phyloP scores from a whole-genome alignment of 2,113 vertebrate genomes.

The Scopus umbretta region DNA sequence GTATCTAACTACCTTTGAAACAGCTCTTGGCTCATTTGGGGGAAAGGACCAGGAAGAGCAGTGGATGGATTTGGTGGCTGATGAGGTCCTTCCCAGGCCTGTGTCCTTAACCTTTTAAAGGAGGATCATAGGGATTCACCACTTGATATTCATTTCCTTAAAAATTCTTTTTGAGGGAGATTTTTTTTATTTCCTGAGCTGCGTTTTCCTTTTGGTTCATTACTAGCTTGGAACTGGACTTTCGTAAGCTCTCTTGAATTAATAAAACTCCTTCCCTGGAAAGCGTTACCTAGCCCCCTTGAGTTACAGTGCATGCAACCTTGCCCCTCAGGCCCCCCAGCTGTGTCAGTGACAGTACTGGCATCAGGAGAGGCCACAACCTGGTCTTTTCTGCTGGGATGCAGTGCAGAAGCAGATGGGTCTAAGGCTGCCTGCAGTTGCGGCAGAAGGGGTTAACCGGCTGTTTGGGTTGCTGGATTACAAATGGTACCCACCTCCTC shows the following conservation, averaged over 20 bases:
- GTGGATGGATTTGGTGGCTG: not conserved
- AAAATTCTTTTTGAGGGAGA: not conserved
- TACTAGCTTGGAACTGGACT: not conserved
- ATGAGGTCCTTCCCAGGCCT: not conserved
- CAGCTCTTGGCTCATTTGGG: not conserved
- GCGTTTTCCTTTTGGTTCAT: not conserved
- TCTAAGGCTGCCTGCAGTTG: not conserved
- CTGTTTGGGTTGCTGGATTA: not conserved
- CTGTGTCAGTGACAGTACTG: not conserved
- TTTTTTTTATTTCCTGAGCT: not conserved
- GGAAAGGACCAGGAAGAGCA: not conserved
- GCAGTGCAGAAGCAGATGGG: not conserved
- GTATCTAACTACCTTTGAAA: not conserved
- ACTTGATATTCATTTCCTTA: not conserved
- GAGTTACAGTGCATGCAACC: not conserved
- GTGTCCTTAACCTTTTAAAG: not conserved
- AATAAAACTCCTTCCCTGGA: not conserved
- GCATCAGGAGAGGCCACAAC: not conserved
- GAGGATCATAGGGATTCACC: not conserved
- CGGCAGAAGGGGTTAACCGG: not conserved
- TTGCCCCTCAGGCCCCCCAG: not conserved
- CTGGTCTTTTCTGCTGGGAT: not conserved
- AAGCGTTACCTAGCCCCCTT: not conserved
- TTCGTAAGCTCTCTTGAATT: not conserved
- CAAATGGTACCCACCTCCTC: not conserved